These are phyloP conservation scores for Nasalis larvatus DNA, from an alignment of 2,113 vertebrate genomes.

Conservation along the genomic window DNA sequence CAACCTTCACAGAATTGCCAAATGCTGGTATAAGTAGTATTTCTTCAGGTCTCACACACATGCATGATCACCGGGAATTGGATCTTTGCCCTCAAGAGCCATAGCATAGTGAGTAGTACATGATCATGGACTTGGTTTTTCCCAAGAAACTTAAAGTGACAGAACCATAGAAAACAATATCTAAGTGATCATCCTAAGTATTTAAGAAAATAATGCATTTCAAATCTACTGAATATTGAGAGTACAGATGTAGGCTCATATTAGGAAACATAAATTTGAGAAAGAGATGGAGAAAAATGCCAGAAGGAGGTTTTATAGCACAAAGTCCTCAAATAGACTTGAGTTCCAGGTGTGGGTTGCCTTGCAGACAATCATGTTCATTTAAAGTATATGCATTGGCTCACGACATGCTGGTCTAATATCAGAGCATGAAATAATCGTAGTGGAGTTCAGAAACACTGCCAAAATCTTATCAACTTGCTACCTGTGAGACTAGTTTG, in stretches of 20 bases:
- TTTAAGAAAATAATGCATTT: not conserved
- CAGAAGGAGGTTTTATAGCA: not conserved
- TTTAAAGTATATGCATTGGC: not conserved
- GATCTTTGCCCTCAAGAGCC: not conserved
- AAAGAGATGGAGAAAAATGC: not conserved
- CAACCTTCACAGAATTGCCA: not conserved
- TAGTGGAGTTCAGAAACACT: not conserved
- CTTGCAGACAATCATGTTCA: not conserved
- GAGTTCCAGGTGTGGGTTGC: not conserved
- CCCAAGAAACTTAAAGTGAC: not conserved
- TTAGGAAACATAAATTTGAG: not conserved
- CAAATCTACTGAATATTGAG: not conserved
- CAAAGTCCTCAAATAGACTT: not conserved
- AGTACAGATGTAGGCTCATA: rapidly evolving
- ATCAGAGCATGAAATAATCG: not conserved
- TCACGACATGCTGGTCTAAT: not conserved
- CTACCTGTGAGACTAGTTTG: not conserved
- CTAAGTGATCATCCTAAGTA: not conserved
- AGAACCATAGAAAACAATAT: not conserved
- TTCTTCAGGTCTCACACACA: not conserved
- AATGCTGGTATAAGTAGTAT: not conserved
- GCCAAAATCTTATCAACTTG: not conserved
- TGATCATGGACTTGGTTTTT: not conserved
- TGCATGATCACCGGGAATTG: too few species aligned
- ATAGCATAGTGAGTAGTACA: not conserved